Evolutionary conservation across 2,113 vertebrate genomes (phyloP), one percentile per base, ranked within the genome.

Genomic region (Nanorana parkeri): DNA sequence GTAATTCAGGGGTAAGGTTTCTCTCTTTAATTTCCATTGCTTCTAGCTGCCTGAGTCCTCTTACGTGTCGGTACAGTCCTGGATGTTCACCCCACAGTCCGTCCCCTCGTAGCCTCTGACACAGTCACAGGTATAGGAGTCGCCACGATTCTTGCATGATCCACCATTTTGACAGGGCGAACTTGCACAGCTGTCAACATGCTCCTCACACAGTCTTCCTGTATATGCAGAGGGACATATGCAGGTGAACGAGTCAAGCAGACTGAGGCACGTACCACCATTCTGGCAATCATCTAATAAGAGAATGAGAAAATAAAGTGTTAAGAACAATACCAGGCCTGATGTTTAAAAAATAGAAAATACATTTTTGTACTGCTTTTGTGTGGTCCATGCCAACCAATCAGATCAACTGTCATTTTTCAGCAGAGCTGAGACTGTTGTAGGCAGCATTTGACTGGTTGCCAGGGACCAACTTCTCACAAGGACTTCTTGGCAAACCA

Each of bases 111-210:
- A 85, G 4, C 84, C 84, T 52, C 41, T 26, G 8, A 15, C 55
- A 64, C 84, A 85, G 13, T 20, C 32, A 61, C 84, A 85, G 67
- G 28, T 77, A 47, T 83, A 85, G 0, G 52, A 58, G n/a, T 60
- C 23, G 17, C 8, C 58, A 4, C 3, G 26, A 11, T 77, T 64
- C 4, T n/a, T 28, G 60, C 84, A 85, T 6, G 21, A 67, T 5
- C 74, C 84, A 4, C 84, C 80, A 32, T 85, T 85, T 17, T 65
- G 68, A 47, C 84, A 85, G 0, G 84, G 84, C 8, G 66, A 52
- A 29, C 75, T 74, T 16, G 36, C 54, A 63, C 84, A 85, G 5
- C 58, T 65, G 19, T 85, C 77, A 5, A 84, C 55, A n/a, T 28
- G n/a, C 11, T 72, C 54, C 56, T 81, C 47, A 64, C 84, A 85